phyloP scores from a whole-genome alignment of 1,140 invertebrate genomes.

The Halotydeus destructor region DNA sequence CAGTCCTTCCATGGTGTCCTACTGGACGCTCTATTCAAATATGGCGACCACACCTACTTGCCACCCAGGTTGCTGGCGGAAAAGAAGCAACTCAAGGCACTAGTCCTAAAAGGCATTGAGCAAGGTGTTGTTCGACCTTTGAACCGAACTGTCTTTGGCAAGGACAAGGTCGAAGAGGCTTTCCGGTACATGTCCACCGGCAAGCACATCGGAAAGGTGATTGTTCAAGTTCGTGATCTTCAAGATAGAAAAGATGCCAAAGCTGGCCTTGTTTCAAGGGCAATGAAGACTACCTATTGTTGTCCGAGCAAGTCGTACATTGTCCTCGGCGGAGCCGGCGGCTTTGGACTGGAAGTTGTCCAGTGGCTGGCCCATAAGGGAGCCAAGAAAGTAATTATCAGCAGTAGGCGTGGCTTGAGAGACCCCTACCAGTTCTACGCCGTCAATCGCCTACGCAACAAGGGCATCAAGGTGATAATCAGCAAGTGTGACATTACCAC shows the following conservation, averaged over 20 bases:
- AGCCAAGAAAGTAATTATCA: slow-evolving; percentile 57
- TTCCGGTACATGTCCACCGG: slow-evolving; percentile 85
- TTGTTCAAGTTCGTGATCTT: slow-evolving; percentile 26
- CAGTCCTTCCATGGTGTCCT: slow-evolving; percentile 89
- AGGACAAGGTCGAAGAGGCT: slow-evolving; percentile 70
- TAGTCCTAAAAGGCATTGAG: slow-evolving; percentile 58
- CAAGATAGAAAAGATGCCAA: slow-evolving; percentile 17
- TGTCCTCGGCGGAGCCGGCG: slow-evolving; percentile 67
- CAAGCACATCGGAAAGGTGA: slow-evolving; percentile 87
- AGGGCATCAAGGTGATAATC: slow-evolving; percentile 43
- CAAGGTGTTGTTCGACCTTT: slow-evolving; percentile 63
- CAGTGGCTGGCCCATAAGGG: slow-evolving; percentile 71
- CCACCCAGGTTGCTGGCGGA: not conserved
- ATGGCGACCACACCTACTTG: slow-evolving; percentile 39
- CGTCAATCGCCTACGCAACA: slow-evolving; percentile 35
- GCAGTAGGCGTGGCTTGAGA: slow-evolving; percentile 60
- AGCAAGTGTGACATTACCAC: slow-evolving; percentile 42
- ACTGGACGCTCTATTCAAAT: slow-evolving; percentile 78
- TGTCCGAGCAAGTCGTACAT: slow-evolving; percentile 67
- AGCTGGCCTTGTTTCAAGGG: slow-evolving; percentile 22
- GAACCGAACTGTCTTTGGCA: slow-evolving; percentile 52
- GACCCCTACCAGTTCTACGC: slow-evolving; percentile 51
- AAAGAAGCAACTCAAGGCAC: slow-evolving; percentile 21
- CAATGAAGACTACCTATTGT: slow-evolving; percentile 41
- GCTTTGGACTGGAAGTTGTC: slow-evolving; percentile 76